Percentiles rank a stretch among this genome's conserved stretches.
These are phyloP conservation scores for Sminthurides aquaticus DNA, from an alignment of 2,888 invertebrate species.

Conservation along the genomic window DNA sequence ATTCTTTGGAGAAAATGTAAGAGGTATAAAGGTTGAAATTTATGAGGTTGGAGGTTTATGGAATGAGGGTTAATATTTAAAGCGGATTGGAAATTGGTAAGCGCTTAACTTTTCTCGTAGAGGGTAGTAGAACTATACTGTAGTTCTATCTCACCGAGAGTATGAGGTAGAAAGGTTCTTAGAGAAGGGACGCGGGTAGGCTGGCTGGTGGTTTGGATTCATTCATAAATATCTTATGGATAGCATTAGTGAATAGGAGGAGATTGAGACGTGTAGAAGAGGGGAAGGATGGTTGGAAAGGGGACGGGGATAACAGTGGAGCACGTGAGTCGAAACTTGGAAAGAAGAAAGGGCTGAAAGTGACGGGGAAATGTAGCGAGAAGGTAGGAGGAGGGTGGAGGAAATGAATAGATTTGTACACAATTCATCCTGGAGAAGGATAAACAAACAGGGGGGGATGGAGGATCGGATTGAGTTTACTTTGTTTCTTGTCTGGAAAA, in stretches of 20 bases:
- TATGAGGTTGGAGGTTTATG: neutral
- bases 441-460: too few relatives aligned
- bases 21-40: neutral
- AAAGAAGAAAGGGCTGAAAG: too few relatives aligned
- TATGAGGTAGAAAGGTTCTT: too few relatives aligned
- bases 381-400: too few relatives aligned
- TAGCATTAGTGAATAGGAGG: conserved; percentile 3
- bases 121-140: neutral
- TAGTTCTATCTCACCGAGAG: neutral
- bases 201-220: neutral
- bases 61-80: conserved; percentile 3
- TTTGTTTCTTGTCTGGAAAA: too few relatives aligned
- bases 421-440: too few relatives aligned
- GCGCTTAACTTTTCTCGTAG: too few relatives aligned
- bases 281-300: neutral
- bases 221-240: conserved; percentile 3
- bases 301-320: neutral
- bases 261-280: neutral
- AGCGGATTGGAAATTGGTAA: neutral
- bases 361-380: too few relatives aligned
- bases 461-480: too few relatives aligned
- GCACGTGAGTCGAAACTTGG: too few relatives aligned
- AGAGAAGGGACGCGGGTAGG: neutral
- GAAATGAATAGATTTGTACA: too few relatives aligned
- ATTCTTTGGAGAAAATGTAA: neutral